phyloP scores from a whole-genome alignment of 2,888 invertebrate genomes.

The Adelognathus sp. region DNA sequence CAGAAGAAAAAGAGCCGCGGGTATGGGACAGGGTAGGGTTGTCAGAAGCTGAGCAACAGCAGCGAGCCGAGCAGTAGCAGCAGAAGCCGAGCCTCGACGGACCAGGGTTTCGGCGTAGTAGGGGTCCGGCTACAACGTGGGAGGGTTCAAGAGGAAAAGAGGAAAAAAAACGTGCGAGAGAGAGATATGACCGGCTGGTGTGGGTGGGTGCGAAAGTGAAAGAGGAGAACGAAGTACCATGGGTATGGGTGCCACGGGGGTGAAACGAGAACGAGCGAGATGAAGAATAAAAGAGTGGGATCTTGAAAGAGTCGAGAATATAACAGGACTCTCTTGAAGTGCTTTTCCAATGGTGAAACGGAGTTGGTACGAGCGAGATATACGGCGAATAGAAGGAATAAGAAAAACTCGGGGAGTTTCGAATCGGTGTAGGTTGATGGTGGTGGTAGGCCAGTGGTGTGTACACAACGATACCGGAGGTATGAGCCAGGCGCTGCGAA shows the following conservation, averaged over 20 bases:
- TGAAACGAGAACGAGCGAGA: conserved; percentile 18
- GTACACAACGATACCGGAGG: conserved; percentile 33
- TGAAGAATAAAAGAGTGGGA: conserved; percentile 36
- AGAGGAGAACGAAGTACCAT: conserved; percentile 35
- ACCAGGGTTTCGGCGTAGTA: conserved; percentile 1
- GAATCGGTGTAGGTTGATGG: conserved; percentile 20
- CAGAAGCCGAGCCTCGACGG: not conserved
- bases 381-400: conserved; percentile 41
- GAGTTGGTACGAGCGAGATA: conserved; percentile 28
- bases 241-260: not conserved
- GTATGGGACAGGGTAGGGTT: conserved; percentile 3
- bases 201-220: conserved; percentile 39
- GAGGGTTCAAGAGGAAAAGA: conserved; percentile 18
- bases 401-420: conserved; percentile 39
- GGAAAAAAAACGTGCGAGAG: not conserved
- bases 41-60: conserved; percentile 18
- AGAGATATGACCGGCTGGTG: not conserved
- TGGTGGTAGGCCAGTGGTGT: conserved; percentile 40
- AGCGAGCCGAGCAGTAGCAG: not conserved
- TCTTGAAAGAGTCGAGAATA: conserved; percentile 27
- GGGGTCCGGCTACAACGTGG: conserved; percentile 20
- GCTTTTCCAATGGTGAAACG: conserved; percentile 32
- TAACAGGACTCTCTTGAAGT: conserved; percentile 36
- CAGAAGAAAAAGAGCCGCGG: conserved; percentile 19
- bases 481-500: conserved; percentile 43